phyloP scores from a whole-genome alignment of 2,888 invertebrate species.

The Heteropelma amictum region DNA sequence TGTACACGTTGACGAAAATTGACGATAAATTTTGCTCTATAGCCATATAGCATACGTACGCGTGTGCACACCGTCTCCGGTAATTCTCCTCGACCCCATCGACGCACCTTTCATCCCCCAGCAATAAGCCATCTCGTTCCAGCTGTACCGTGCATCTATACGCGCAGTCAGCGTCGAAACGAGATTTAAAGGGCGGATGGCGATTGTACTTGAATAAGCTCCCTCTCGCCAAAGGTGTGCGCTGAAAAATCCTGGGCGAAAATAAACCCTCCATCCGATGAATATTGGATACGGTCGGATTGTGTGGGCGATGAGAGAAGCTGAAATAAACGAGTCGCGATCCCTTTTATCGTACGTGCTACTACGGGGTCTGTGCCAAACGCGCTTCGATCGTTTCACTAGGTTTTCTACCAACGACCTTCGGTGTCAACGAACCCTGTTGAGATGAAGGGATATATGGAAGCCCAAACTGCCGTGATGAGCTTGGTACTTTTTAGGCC shows the following conservation, averaged over 20 bases:
- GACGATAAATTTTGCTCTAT: too few species aligned
- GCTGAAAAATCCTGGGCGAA: constrained; percentile 65
- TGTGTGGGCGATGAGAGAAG: constrained; percentile 60
- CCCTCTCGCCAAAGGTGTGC: constrained; percentile 68
- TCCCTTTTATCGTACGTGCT: too few species aligned
- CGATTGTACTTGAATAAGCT: constrained; percentile 57
- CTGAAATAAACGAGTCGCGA: neutral
- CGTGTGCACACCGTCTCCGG: too few species aligned
- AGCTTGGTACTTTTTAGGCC: too few species aligned
- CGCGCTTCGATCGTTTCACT: neutral
- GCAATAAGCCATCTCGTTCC: constrained; percentile 29
- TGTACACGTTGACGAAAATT: too few species aligned
- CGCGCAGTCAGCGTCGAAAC: constrained; percentile 14
- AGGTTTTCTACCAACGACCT: neutral
- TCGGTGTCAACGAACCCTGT: neutral
- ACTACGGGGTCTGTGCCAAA: neutral
- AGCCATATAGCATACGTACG: too few species aligned
- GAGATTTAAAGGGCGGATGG: constrained; percentile 66
- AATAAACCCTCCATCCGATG: constrained; percentile 58
- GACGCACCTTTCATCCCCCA: neutral
- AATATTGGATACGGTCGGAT: constrained; percentile 68
- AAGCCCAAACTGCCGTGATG: too few species aligned
- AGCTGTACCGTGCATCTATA: constrained; percentile 9
- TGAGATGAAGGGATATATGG: too few species aligned
- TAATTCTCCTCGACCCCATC: constrained; percentile 3